These are phyloP conservation scores for Petrolisthes cinctipes DNA, from an alignment of 2,888 invertebrate genomes.

Conservation along the genomic window DNA sequence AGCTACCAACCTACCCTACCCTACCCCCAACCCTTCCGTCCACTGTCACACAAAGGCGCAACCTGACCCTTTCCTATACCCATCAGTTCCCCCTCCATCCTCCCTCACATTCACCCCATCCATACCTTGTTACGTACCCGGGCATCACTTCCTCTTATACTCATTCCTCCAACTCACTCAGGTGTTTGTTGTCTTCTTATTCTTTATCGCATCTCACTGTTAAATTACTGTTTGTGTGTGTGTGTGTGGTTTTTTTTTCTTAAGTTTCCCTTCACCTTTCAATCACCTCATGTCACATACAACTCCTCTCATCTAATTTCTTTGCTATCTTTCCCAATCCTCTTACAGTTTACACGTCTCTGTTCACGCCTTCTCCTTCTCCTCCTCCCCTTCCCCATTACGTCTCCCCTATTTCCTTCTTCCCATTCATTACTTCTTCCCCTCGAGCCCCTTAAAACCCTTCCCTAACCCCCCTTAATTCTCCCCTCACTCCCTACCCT, in stretches of 20 bases:
- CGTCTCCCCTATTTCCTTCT: neutral
- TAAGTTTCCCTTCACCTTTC: too few species aligned
- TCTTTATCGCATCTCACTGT: too few species aligned
- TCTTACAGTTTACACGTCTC: neutral
- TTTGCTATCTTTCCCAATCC: neutral
- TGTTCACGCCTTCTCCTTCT: neutral
- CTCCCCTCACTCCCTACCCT: neutral
- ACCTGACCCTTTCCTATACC: neutral
- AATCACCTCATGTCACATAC: too few species aligned
- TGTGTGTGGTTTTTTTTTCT: too few species aligned
- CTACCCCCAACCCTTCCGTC: neutral
- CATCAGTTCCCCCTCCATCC: neutral
- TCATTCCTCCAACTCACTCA: too few species aligned
- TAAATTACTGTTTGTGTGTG: too few species aligned
- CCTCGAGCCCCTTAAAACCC: neutral
- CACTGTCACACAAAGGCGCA: neutral
- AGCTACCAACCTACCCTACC: neutral
- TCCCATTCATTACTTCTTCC: neutral
- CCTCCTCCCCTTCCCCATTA: neutral
- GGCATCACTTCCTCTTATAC: too few species aligned
- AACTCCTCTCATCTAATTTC: too few species aligned
- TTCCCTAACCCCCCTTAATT: neutral
- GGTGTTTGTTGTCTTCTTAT: too few species aligned
- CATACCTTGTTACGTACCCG: too few species aligned
- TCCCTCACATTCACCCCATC: neutral